Base-by-base conservation (phyloP, 2,797 vertebrate species). In the Heliangelus exortis region DNA sequence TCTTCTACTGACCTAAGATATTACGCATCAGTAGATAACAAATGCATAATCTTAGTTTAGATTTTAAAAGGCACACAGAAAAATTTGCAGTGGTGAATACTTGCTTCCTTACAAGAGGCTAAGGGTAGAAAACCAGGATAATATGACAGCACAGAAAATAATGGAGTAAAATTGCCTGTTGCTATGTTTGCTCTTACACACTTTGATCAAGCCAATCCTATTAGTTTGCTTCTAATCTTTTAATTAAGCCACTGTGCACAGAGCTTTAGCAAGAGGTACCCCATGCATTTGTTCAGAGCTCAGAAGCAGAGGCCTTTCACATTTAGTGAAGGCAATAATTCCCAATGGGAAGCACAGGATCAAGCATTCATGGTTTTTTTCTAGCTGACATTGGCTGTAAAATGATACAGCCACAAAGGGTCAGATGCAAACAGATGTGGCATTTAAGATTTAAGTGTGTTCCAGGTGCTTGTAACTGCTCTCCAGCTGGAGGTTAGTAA, bases 141-240 rank as follows among this genome's bases (percentile, higher is more conserved):
- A 67, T 59, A 23, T 3, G 6, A 36, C 19, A 5, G 41, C 23
- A 33, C 5, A 6, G 3, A 55, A 81, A 91, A 87, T 45, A 80
- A 39, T 51, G n/a, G n/a, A 67, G 76, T 61, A 69, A 87, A 77
- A 93, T 66, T 69, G 31, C 21, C 16, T 29, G 6, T 34, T 75
- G 59, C 51, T 28, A 2, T 65, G n/a, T 72, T 87, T 89, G 39
- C 36, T 89, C 21, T 79, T 63, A 50, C 15, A 48, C 5, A 31
- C 47, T 91, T 93, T n/a, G 84, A 86, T 91, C 58, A 82, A 95
- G 29, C 21, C 63, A 84, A 59, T 90, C 43, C 43, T 85, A 66
- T 53, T 75, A 71, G 59, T 74, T 84, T 72, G 7, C n/a, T 80
- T 89, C 45, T 36, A 57, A 8, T 43, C n/a, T 62, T 89, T 72